Conservation (phyloP, 2,888 invertebrate genomes). For the Barypeithes pellucidus region DNA sequence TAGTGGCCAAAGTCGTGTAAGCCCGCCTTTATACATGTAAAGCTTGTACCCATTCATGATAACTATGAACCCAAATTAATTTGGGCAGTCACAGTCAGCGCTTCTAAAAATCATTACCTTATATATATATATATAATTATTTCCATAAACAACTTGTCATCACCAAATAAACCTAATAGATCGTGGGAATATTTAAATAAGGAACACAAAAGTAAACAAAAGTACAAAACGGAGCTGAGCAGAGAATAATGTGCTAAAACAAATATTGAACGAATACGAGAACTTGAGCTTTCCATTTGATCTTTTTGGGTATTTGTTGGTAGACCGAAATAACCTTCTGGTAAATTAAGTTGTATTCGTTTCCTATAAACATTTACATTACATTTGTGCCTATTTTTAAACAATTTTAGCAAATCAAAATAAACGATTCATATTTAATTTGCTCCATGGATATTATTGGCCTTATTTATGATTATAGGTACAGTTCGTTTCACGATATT, state of each 20-base stretch:
- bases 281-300: constrained; percentile 25
- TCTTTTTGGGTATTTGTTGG: constrained; percentile 26
- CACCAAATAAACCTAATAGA: constrained; percentile 25
- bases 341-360: constrained; percentile 12
- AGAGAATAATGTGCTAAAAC: constrained; percentile 24
- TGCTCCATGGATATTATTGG: background rate
- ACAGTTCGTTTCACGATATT: too few relatives aligned
- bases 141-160: constrained; percentile 6
- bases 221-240: constrained; percentile 19
- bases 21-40: too few relatives aligned
- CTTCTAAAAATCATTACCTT: background rate
- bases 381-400: constrained; percentile 5
- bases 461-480: too few relatives aligned
- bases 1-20: too few relatives aligned
- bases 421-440: constrained; percentile 3
- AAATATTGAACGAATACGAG: constrained; percentile 27
- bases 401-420: constrained; percentile 15
- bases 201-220: constrained; percentile 22
- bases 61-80: too few relatives aligned
- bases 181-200: constrained; percentile 32
- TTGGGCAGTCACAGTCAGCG: too few relatives aligned
- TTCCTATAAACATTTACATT: constrained; percentile 8
- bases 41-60: too few relatives aligned
- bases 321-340: constrained; percentile 13
- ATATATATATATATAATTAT: background rate